Conservation (phyloP, 2,888 invertebrate genomes). For the Stenchaetothrips biformis region DNA sequence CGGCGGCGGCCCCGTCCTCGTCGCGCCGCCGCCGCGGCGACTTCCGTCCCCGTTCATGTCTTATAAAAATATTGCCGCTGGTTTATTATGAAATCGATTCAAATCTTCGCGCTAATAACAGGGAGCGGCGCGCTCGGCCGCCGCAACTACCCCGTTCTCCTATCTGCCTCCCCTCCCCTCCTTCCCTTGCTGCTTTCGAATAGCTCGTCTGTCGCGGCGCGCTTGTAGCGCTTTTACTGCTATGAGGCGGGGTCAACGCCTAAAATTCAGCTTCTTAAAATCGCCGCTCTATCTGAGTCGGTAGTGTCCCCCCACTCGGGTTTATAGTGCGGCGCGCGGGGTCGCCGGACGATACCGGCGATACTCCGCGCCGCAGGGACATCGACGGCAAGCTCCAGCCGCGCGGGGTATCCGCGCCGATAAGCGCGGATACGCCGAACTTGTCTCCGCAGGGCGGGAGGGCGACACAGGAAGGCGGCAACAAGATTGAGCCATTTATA, state of each 20-base stretch:
- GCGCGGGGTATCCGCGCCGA: too few relatives aligned
- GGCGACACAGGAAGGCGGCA: background rate
- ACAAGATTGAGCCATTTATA: slow-evolving; percentile 10
- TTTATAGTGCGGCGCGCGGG: too few relatives aligned
- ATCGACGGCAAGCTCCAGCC: too few relatives aligned
- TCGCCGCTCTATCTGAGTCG: too few relatives aligned
- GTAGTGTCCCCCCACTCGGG: too few relatives aligned
- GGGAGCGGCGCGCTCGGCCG: background rate
- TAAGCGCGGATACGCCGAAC: too few relatives aligned
- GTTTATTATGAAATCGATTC: slow-evolving; percentile 20
- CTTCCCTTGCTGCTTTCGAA: background rate
- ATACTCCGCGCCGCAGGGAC: too few relatives aligned
- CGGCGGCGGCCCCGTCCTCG: background rate
- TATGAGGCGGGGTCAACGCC: too few relatives aligned
- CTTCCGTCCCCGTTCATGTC: slow-evolving; percentile 22
- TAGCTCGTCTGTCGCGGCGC: background rate
- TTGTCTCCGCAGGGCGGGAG: background rate
- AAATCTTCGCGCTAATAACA: slow-evolving; percentile 22
- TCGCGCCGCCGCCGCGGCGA: background rate
- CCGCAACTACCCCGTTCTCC: background rate
- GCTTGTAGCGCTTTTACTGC: too few relatives aligned
- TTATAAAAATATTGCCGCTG: slow-evolving; percentile 22
- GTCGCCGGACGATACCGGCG: too few relatives aligned
- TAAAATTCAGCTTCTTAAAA: too few relatives aligned
- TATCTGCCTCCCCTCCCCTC: background rate